A percentile compares a stretch with the other conserved stretches of the same genome.
phyloP scores from a whole-genome alignment of 2,888 invertebrate genomes.

The Spilarctia lutea region DNA sequence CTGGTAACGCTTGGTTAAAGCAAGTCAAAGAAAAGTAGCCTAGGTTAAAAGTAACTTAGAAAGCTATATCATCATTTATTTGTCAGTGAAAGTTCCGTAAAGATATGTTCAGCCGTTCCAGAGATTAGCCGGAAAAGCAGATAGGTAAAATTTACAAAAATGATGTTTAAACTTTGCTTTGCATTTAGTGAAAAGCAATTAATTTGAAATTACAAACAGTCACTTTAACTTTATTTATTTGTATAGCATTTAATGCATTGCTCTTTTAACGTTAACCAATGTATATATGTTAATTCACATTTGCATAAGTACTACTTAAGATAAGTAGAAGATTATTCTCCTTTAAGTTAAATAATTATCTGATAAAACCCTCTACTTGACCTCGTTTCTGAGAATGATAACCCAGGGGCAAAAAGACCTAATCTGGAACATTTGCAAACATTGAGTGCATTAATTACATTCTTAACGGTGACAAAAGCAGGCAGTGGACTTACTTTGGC shows the following conservation, averaged over 20 bases:
- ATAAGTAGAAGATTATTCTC: background rate
- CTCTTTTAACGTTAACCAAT: background rate
- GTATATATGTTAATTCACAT: background rate
- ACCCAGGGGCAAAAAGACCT: background rate
- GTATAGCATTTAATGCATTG: background rate
- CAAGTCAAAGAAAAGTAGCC: no score
- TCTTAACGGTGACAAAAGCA: background rate
- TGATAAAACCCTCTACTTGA: background rate
- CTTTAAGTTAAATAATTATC: background rate
- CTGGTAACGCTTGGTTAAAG: no score
- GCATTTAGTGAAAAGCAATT: no score
- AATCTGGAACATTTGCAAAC: background rate
- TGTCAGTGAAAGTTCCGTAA: no score
- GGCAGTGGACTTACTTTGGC: background rate
- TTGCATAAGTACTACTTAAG: background rate
- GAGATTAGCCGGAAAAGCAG: no score
- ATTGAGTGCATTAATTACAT: background rate
- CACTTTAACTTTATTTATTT: no score
- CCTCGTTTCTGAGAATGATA: background rate
- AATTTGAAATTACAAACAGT: no score
- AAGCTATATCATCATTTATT: no score
- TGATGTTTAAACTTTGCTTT: no score
- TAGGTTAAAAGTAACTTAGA: no score
- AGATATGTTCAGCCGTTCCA: no score
- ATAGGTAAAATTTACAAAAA: no score